These are phyloP conservation scores for Archaeoteleia sp. DNA, from an alignment of 2,888 invertebrate species.

Conservation along the genomic window DNA sequence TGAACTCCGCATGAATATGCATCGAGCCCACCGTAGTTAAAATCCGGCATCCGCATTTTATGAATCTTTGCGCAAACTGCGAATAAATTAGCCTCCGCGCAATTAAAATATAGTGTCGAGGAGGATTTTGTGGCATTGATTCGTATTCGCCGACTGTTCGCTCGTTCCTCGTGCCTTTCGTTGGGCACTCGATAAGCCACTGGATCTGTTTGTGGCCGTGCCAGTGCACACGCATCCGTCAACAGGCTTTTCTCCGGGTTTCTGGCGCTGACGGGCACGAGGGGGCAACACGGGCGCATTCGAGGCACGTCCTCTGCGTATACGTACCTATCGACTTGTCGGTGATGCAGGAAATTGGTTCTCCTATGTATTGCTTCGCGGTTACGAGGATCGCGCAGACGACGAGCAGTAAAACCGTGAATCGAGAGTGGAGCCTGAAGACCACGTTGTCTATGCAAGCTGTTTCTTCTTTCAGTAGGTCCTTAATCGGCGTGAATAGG, in stretches of 20 bases:
- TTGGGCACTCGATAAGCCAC: slow-evolving; percentile 31
- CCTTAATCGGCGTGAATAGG: slow-evolving; percentile 59
- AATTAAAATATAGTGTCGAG: too few species aligned
- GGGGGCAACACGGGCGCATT: slow-evolving; percentile 35
- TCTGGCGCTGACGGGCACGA: slow-evolving; percentile 43
- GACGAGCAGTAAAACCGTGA: slow-evolving; percentile 61
- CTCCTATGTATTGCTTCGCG: slow-evolving; percentile 67
- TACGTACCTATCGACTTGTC: slow-evolving; percentile 56
- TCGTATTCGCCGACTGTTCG: slow-evolving; percentile 2
- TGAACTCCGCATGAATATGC: too few species aligned
- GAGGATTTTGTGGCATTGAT: slow-evolving; percentile 4
- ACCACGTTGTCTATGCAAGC: slow-evolving; percentile 56
- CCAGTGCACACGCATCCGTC: slow-evolving; percentile 36
- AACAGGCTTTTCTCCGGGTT: slow-evolving; percentile 27
- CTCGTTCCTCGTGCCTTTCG: slow-evolving; percentile 15
- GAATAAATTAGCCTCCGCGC: too few species aligned
- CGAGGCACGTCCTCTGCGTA: slow-evolving; percentile 46
- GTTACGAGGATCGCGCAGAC: slow-evolving; percentile 65
- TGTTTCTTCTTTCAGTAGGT: slow-evolving; percentile 57
- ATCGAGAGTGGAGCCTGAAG: slow-evolving; percentile 63
- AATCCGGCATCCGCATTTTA: too few species aligned
- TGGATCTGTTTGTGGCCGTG: slow-evolving; percentile 19
- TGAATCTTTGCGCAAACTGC: too few species aligned
- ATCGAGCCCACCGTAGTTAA: too few species aligned
- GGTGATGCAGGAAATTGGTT: slow-evolving; percentile 68